Conservation (phyloP, 2,888 invertebrate species). For the Elegia similella region DNA sequence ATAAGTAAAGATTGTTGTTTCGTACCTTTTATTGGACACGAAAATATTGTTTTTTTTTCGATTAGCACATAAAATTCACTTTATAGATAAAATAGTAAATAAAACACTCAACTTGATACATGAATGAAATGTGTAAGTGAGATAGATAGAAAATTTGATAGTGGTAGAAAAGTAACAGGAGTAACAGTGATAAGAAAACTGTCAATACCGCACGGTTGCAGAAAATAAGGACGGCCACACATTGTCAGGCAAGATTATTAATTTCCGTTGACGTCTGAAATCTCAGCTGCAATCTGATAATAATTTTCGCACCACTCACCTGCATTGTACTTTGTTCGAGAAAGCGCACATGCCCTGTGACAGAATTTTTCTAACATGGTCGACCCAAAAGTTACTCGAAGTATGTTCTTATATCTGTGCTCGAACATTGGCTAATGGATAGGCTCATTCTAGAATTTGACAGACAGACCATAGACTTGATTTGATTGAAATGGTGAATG, state of each 20-base stretch:
- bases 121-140: not conserved
- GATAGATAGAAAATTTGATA: too few relatives aligned
- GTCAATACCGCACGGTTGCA: not conserved
- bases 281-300: too few relatives aligned
- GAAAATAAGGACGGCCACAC: too few relatives aligned
- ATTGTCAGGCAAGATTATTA: too few relatives aligned
- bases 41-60: not conserved
- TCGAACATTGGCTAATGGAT: not conserved
- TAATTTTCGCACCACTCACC: too few relatives aligned
- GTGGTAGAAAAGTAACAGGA: too few relatives aligned
- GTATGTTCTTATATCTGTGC: too few relatives aligned
- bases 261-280: too few relatives aligned
- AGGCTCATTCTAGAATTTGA: not conserved
- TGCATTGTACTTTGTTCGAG: too few relatives aligned
- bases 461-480: not conserved
- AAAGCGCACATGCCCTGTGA: too few relatives aligned
- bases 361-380: too few relatives aligned
- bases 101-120: not conserved
- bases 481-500: not conserved
- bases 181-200: not conserved
- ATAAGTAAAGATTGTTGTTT: not conserved
- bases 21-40: not conserved
- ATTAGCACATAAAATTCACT: not conserved
- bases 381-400: too few relatives aligned
- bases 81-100: not conserved